Conservation (phyloP, 2,113 vertebrate species). For the Melanocharis versteri region DNA sequence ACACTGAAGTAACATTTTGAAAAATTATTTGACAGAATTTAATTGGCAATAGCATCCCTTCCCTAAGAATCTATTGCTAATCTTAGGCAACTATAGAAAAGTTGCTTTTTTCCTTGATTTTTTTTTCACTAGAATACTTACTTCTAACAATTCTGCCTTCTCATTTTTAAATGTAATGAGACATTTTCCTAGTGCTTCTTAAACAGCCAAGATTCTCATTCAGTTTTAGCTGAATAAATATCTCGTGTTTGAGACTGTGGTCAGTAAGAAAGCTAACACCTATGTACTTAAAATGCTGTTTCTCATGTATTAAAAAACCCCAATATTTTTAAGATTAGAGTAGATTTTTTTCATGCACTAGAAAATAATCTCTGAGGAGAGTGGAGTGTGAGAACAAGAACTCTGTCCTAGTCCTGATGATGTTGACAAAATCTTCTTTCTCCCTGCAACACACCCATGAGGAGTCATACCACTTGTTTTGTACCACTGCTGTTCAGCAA, state of each 20-base stretch:
- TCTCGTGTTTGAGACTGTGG: not conserved
- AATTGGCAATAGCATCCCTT: not conserved
- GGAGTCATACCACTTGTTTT: not conserved
- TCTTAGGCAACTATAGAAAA: not conserved
- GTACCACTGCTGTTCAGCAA: not conserved
- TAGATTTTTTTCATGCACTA: not conserved
- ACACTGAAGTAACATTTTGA: not conserved
- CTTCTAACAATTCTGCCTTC: not conserved
- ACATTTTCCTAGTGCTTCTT: not conserved
- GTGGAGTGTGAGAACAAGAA: not conserved
- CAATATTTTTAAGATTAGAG: not conserved
- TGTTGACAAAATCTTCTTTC: not conserved
- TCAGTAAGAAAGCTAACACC: not conserved
- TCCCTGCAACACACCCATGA: not conserved
- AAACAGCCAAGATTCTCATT: not conserved
- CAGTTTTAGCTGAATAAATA: not conserved
- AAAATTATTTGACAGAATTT: not conserved
- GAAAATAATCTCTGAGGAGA: not conserved
- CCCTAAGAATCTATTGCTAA: not conserved
- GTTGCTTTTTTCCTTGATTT: not conserved
- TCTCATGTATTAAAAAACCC: not conserved
- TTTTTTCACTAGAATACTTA: not conserved
- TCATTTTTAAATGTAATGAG: not conserved
- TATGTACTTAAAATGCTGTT: not conserved
- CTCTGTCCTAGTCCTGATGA: not conserved